Evolutionary conservation across 1,140 invertebrate genomes (phyloP), one percentile per base, ranked within the genome.

Genomic region (Meteorus sp.): DNA sequence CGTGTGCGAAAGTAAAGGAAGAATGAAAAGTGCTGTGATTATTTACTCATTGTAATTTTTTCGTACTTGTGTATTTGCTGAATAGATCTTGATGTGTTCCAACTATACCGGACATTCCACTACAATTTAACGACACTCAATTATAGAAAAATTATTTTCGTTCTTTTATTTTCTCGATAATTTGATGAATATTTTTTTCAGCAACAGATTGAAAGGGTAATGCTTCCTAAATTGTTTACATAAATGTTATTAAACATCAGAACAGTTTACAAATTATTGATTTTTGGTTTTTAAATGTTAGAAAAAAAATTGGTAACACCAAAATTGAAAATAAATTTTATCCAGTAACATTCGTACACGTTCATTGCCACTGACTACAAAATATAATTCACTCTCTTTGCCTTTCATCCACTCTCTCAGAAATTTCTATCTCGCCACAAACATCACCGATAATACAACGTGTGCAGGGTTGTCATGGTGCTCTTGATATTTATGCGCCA

Each of bases 401-500:
- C 8, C 35, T 9, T 29, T 31, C n/a, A 9, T 8, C 3, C 11
- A n/a, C 15, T 1, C 13, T 56, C 56, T 45, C 45, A n/a, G 29
- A 23, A 37, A 47, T 35, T 57, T 27, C 48, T 64, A 64, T 62
- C 63, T 64, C 44, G 47, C 39, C 44, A 31, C 54, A 65, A 75
- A 65, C 67, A 73, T 76, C 70, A 71, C 70, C 68, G 74, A 76
- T 79, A 77, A 79, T 79, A 72, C 71, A 76, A 69, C 20, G 19
- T 37, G 39, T 44, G 52, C 39, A 35, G 29, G 25, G n/a, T 33
- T 37, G 29, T 45, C 27, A 52, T 70, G 74, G 74, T 76, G 75
- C 69, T 73, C 72, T 76, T 71, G 75, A 79, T 78, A 77, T 79
- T 78, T 79, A 79, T 79, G 76, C 70, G 67, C 71, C 69, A 77